A percentile compares a stretch with the other conserved stretches of the same genome.
phyloP scores from a whole-genome alignment of 1,140 invertebrate genomes.

The Scylla paramamosain region DNA sequence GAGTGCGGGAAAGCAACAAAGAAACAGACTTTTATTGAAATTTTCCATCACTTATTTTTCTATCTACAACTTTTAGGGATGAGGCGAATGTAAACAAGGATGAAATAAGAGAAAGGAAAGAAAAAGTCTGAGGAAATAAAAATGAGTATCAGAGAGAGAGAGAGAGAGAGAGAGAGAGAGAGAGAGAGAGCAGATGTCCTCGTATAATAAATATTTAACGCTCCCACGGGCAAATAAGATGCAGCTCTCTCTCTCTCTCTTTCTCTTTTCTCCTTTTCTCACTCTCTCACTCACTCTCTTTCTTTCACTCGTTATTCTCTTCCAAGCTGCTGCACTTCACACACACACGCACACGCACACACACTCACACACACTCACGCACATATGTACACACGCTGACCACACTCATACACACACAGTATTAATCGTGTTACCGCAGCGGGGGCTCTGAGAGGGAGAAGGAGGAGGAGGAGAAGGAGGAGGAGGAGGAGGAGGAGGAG shows the following conservation, averaged over 20 bases:
- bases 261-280: neutral
- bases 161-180: conserved; percentile 42
- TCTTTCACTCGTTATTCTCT: conserved; percentile 9
- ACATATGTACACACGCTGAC: conserved; percentile 8
- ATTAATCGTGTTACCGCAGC: conserved; percentile 13
- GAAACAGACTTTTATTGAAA: no score
- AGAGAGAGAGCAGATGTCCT: conserved; percentile 28
- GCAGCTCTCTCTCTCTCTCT: neutral
- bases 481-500: neutral
- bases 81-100: neutral
- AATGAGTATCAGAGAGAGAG: neutral
- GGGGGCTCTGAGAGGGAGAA: neutral
- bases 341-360: conserved; percentile 27
- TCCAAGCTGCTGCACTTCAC: conserved; percentile 19
- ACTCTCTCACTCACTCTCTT: neutral
- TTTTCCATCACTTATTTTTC: no score
- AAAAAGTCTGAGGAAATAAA: neutral
- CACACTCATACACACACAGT: neutral
- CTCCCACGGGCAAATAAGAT: neutral
- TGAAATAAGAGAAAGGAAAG: neutral
- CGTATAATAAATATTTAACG: neutral
- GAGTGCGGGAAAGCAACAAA: neutral
- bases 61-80: no score
- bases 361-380: conserved; percentile 21
- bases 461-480: neutral